phyloP scores from a whole-genome alignment of 2,113 vertebrate genomes.

The Poecile atricapillus region DNA sequence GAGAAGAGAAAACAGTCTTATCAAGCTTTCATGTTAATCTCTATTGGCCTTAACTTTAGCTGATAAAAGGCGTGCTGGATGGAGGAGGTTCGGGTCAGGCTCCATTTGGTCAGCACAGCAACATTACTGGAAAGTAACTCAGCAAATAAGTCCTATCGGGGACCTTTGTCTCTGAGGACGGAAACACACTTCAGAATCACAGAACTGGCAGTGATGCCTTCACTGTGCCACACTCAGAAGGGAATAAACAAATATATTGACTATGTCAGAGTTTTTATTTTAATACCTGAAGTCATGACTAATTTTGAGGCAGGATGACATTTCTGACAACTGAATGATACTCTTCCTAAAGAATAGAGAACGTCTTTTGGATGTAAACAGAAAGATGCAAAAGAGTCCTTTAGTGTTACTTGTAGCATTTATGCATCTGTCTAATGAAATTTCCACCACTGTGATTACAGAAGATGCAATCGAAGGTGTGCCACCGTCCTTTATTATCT shows the following conservation, averaged over 20 bases:
- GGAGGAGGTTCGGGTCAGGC: slow-evolving; percentile 67
- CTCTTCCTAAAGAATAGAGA: slow-evolving; percentile 61
- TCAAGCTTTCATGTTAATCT: slow-evolving; percentile 84
- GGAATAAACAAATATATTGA: slow-evolving; percentile 32
- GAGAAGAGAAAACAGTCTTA: slow-evolving; percentile 86
- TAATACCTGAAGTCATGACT: slow-evolving; percentile 63
- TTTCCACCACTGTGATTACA: slow-evolving; percentile 30
- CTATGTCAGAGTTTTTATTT: slow-evolving; percentile 70
- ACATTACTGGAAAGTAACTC: slow-evolving; percentile 49
- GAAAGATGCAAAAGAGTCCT: slow-evolving; percentile 63
- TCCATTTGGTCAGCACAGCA: slow-evolving; percentile 55
- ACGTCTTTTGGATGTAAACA: slow-evolving; percentile 61
- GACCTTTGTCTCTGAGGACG: slow-evolving; percentile 41
- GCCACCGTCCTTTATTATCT: slow-evolving; percentile 34
- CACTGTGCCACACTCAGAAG: not conserved
- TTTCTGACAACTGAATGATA: slow-evolving; percentile 74
- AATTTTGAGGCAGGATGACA: slow-evolving; percentile 63
- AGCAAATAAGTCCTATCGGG: slow-evolving; percentile 11
- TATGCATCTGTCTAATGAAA: slow-evolving; percentile 55
- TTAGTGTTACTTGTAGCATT: slow-evolving; percentile 54
- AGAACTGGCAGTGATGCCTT: not conserved
- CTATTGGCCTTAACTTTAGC: slow-evolving; percentile 84
- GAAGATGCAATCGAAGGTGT: slow-evolving; percentile 40
- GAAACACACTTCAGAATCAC: slow-evolving; percentile 17
- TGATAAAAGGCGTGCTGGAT: slow-evolving; percentile 80